Evolutionary conservation across 2,797 vertebrate species (phyloP).

Genomic region (Tamandua tetradactyla): DNA sequence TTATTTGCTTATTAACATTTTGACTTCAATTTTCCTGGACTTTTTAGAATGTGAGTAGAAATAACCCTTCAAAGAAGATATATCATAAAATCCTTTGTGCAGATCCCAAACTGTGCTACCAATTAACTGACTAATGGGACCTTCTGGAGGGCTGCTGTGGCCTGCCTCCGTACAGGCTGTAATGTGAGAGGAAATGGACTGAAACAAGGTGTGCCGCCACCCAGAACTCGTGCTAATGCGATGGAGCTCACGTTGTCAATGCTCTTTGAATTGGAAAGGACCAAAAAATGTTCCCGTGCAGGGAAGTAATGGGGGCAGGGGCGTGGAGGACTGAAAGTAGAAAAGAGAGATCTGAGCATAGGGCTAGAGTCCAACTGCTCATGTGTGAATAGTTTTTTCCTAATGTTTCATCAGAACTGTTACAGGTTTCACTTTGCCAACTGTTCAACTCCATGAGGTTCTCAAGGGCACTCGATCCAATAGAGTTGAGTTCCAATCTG

Average conservation of each 20-base stretch:
- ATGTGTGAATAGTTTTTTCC: background rate
- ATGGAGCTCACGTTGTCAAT: background rate
- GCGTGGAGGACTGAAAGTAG: accelerated
- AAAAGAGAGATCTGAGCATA: background rate
- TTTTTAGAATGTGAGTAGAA: constrained; percentile 32
- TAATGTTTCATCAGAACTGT: background rate
- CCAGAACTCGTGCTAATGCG: background rate
- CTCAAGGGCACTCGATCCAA: background rate
- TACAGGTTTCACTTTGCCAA: background rate
- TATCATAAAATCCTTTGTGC: background rate
- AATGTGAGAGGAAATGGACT: background rate
- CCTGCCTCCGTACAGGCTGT: background rate
- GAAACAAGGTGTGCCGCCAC: background rate
- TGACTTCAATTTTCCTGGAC: background rate
- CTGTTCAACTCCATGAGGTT: background rate
- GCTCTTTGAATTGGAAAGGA: background rate
- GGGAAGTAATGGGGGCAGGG: background rate
- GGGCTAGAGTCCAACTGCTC: background rate
- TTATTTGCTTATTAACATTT: constrained; percentile 57
- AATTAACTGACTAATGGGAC: background rate
- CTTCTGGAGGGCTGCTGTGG: background rate
- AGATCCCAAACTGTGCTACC: background rate
- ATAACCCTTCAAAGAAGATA: background rate
- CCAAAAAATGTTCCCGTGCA: background rate
- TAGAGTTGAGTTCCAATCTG: background rate